These are phyloP conservation scores for Sarcophilus harrisii DNA, from an alignment of 2,797 vertebrate genomes.

Conservation along the genomic window DNA sequence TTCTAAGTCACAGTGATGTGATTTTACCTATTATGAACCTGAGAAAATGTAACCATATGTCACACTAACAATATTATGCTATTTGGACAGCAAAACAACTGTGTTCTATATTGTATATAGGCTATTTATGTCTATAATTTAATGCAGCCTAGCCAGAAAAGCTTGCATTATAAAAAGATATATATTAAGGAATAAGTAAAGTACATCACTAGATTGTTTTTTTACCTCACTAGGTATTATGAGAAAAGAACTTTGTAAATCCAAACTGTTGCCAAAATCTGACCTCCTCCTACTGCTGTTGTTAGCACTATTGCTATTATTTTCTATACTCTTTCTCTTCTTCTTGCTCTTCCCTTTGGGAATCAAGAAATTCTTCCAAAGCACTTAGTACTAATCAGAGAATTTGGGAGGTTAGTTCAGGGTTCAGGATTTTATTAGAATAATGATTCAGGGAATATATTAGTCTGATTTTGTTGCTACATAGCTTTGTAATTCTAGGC, in stretches of 20 bases:
- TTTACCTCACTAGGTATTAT: background rate
- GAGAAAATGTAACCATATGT: background rate
- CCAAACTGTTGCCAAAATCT: background rate
- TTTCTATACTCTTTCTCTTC: background rate
- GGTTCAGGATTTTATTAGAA: background rate
- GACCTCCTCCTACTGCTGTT: background rate
- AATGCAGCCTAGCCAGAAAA: background rate
- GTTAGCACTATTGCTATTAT: background rate
- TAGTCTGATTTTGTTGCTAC: background rate
- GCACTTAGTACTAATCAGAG: background rate
- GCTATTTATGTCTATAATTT: background rate
- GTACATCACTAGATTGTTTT: background rate
- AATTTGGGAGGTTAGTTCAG: background rate
- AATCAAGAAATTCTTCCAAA: background rate
- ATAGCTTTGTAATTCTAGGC: background rate
- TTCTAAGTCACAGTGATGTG: background rate
- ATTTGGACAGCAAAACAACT: background rate
- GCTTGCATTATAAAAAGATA: background rate
- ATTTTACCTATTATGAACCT: constrained; percentile 4
- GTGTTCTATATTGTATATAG: background rate
- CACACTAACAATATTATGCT: background rate
- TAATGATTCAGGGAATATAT: background rate
- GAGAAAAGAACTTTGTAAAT: background rate
- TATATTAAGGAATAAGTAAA: background rate
- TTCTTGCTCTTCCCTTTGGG: background rate